Base-by-base conservation (phyloP, 2,113 vertebrate species). In the Nycticorax nycticorax region DNA sequence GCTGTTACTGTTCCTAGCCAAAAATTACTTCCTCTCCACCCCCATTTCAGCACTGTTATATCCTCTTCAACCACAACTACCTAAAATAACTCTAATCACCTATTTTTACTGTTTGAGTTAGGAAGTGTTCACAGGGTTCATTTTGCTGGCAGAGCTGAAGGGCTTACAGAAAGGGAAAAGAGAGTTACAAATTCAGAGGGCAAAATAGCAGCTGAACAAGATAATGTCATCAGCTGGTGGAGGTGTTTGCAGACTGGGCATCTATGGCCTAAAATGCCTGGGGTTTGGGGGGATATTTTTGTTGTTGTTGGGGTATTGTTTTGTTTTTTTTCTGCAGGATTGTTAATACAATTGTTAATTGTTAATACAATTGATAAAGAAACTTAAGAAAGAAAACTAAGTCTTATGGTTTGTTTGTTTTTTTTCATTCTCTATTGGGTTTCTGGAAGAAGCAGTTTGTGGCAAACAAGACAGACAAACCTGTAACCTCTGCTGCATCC, bases 11-110 rank as follows among this genome's bases (percentile, higher is more conserved):
- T 75, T 89, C 39, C 33, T 68, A 85, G 91, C 43, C 84, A 84
- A 94, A 92, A 94, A 75, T 75, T 62, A 71, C 50, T 89, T 78
- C 10, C 19, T 75, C 56, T 92, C 89, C 92, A 82, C 84, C 69
- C 64, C 72, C 64, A 14, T 74, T 94, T 81, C 68, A 81, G 52
- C 52, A 78, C 60, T 81, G 76, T 55, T 95, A 71, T 2, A 92
- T 50, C 21, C 47, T 62, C 52, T 80, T 91, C 80, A 64, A 32
- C 52, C 52, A 59, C 72, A 93, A 60, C 56, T 22, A 93, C 35
- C 56, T 72, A 89, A 92, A 95, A 78, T 62, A 92, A 43, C 76
- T 92, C 83, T 75, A 87, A 96, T 91, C 56, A 78, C 84, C 68
- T 95, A 63, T 82, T 95, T 96, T 89, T 89, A 79, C 80, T 60